These are phyloP conservation scores for Punctoribates punctum DNA, from an alignment of 2,888 invertebrate genomes.

Conservation along the genomic window DNA sequence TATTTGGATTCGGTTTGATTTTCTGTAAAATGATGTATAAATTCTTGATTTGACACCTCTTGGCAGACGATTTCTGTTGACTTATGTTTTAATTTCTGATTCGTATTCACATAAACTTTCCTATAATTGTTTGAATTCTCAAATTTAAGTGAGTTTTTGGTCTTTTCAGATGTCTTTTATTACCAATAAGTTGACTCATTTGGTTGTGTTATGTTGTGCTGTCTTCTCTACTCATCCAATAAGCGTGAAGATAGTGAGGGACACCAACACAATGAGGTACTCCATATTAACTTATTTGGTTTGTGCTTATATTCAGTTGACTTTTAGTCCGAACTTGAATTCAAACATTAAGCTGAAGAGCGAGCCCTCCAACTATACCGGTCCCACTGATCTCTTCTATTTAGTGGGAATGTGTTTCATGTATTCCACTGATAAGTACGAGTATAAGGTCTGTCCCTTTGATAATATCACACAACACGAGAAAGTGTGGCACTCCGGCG, in stretches of 20 bases:
- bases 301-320: no score
- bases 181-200: not conserved
- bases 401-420: constrained; percentile 35
- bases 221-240: not conserved
- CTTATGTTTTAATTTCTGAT: not conserved
- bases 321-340: no score
- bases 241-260: not conserved
- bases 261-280: not conserved
- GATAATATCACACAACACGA: constrained; percentile 47
- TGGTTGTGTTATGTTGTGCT: not conserved
- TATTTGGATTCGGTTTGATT: not conserved
- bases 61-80: not conserved
- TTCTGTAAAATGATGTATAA: not conserved
- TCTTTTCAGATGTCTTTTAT: no score
- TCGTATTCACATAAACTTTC: not conserved
- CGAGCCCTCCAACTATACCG: constrained; percentile 33
- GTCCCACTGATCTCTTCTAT: constrained; percentile 27
- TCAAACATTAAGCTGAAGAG: not conserved
- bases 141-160: not conserved
- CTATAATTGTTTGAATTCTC: not conserved
- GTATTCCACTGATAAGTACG: constrained; percentile 42
- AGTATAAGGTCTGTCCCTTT: constrained; percentile 46
- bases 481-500: constrained; percentile 40
- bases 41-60: not conserved
- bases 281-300: no score